Evolutionary conservation across 2,113 vertebrate genomes (phyloP).

Genomic region (Gnathochromis pfefferi): DNA sequence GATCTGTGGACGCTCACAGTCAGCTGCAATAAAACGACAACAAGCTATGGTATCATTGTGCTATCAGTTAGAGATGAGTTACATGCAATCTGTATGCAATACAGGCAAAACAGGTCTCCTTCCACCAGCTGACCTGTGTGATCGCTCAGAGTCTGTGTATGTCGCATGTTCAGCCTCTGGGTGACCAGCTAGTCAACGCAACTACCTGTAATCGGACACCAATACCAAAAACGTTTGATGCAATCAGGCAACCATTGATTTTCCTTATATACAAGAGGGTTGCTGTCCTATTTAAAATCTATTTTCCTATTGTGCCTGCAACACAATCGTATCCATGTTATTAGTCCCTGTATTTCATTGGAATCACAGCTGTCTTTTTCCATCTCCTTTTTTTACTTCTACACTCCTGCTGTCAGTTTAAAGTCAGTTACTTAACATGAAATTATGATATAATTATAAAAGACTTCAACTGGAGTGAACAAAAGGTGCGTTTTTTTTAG

Average conservation of each 20-base stretch:
- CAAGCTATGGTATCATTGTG: neutral
- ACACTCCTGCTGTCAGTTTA: neutral
- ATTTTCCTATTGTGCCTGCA: neutral
- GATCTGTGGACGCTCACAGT: neutral
- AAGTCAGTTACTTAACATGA: neutral
- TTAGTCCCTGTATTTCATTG: neutral
- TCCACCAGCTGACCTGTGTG: neutral
- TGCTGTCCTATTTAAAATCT: neutral
- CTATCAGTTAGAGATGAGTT: neutral
- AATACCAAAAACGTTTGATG: neutral
- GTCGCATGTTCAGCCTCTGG: neutral
- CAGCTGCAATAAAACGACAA: neutral
- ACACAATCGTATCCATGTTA: neutral
- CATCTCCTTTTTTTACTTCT: neutral
- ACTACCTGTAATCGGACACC: neutral
- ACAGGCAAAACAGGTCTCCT: neutral
- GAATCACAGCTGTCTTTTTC: neutral
- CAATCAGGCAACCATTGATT: neutral
- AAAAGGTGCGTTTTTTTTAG: neutral
- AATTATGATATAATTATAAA: neutral
- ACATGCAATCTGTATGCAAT: neutral
- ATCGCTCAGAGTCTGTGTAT: neutral
- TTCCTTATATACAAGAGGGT: neutral
- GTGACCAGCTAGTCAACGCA: neutral
- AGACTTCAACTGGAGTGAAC: neutral